phyloP scores from a whole-genome alignment of 1,140 invertebrate species.

The Papilio glaucus region DNA sequence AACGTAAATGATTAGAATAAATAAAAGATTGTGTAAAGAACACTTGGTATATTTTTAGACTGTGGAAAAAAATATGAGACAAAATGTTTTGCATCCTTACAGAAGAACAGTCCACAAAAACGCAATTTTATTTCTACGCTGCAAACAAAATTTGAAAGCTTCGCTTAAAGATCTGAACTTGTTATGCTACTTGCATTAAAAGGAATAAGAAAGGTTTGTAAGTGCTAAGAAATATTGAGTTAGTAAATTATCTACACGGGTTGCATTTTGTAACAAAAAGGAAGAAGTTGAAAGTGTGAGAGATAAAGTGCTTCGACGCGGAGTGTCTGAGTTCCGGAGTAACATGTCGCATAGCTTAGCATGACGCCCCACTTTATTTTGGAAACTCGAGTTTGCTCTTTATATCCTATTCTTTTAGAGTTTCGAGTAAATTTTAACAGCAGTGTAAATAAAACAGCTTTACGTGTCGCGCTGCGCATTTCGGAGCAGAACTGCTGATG shows the following conservation, averaged over 20 bases:
- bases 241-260: slow-evolving; percentile 38
- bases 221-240: slow-evolving; percentile 38
- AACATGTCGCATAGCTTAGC: slow-evolving; percentile 39
- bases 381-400: slow-evolving; percentile 37
- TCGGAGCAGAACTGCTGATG: slow-evolving; percentile 30
- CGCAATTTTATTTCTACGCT: neutral
- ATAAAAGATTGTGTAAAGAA: neutral
- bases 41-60: too few species aligned
- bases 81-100: neutral
- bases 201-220: slow-evolving; percentile 23
- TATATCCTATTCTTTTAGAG: slow-evolving; percentile 37
- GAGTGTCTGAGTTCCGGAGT: slow-evolving; percentile 35
- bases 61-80: neutral
- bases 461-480: slow-evolving; percentile 33
- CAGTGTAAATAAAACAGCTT: slow-evolving; percentile 36
- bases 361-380: slow-evolving; percentile 38
- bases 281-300: slow-evolving; percentile 37
- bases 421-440: slow-evolving; percentile 34
- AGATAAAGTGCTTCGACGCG: slow-evolving; percentile 39
- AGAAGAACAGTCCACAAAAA: neutral
- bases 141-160: neutral
- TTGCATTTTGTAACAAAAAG: slow-evolving; percentile 39
- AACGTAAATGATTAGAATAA: neutral
- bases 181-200: slow-evolving; percentile 24
- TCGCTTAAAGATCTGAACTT: neutral